Percentiles rank a stretch among this genome's conserved stretches.
phyloP scores from a whole-genome alignment of 2,113 vertebrate genomes.

The Dendrocopos noguchii region DNA sequence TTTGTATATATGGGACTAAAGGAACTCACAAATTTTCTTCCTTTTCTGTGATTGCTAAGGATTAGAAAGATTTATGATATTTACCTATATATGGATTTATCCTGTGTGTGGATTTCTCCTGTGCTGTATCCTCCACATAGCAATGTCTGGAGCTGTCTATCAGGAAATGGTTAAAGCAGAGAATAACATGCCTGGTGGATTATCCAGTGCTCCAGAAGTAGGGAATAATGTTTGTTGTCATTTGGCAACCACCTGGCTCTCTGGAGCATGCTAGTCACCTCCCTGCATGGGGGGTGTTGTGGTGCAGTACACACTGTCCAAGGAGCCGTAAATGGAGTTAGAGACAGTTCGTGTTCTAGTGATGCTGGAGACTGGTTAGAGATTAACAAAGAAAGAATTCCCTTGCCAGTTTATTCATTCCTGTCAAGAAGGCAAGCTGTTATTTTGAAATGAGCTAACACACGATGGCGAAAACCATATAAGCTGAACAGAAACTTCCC shows the following conservation, averaged over 20 bases:
- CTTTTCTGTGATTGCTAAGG: not conserved
- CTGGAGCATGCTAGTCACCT: not conserved
- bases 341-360: not conserved
- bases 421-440: conserved; percentile 67
- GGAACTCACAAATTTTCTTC: not conserved
- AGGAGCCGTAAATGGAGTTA: conserved; percentile 1
- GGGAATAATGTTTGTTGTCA: not conserved
- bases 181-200: not conserved
- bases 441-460: conserved; percentile 62
- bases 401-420: conserved; percentile 34
- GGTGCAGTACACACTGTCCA: not conserved
- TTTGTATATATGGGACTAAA: not conserved
- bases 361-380: not conserved
- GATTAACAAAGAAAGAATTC: conserved; percentile 47
- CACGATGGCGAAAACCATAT: conserved; percentile 48
- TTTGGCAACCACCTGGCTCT: not conserved
- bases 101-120: not conserved
- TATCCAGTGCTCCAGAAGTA: not conserved
- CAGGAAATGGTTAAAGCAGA: conserved; percentile 13
- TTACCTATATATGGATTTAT: not conserved
- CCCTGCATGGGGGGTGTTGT: not conserved
- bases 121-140: not conserved
- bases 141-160: not conserved
- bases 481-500: conserved; percentile 64
- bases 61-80: not conserved